Percentiles rank a stretch among this genome's conserved stretches.
phyloP scores from a whole-genome alignment of 2,888 invertebrate species.

The Erpobdella octoculata region DNA sequence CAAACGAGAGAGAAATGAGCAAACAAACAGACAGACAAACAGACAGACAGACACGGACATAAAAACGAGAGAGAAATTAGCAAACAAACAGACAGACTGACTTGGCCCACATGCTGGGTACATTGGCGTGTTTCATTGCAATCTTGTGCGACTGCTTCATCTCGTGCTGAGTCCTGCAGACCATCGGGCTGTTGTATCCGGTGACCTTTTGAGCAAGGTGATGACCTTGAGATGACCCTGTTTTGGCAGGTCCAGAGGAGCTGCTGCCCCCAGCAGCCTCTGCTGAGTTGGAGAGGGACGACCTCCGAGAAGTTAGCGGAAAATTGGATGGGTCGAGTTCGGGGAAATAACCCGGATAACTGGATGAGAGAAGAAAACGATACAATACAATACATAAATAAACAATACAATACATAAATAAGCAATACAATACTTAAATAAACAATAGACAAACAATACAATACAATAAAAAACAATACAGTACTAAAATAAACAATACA shows the following conservation, averaged over 20 bases:
- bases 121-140: constrained; percentile 61
- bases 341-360: constrained; percentile 5
- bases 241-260: too few species aligned
- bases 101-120: constrained; percentile 84
- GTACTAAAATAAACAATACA: too few species aligned
- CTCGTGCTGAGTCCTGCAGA: constrained; percentile 86
- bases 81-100: constrained; percentile 49
- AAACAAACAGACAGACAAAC: too few species aligned
- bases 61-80: not conserved
- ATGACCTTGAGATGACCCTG: too few species aligned
- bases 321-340: constrained; percentile 4
- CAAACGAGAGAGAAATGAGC: not conserved
- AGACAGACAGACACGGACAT: not conserved
- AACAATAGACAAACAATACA: too few species aligned
- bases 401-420: not conserved
- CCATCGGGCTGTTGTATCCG: constrained; percentile 67
- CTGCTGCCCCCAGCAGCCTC: too few species aligned
- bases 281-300: too few species aligned
- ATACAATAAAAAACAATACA: too few species aligned
- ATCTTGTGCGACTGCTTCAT: constrained; percentile 78
- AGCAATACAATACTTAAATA: constrained; percentile 9
- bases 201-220: constrained; percentile 37
- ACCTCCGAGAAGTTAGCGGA: not conserved
- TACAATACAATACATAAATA: not conserved
- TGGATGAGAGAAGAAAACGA: not conserved